Percentiles rank a stretch among this genome's conserved stretches.
Conservation (phyloP, 1,140 invertebrate genomes). For the Hermetia illucens region DNA sequence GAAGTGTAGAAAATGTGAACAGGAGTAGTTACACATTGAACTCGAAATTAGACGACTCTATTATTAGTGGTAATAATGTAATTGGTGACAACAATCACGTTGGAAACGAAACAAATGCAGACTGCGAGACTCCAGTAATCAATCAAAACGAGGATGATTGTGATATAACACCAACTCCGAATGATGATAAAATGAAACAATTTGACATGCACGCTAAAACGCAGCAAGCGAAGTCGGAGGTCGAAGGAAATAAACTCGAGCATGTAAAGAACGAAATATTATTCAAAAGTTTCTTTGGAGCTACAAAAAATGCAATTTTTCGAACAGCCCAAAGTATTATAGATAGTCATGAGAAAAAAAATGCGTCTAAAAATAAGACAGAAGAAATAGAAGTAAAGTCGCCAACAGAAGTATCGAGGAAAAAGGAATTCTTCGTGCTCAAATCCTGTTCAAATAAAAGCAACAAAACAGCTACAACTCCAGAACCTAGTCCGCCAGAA, state of each 20-base stretch:
- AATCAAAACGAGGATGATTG: slow-evolving; percentile 1
- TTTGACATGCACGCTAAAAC: background rate
- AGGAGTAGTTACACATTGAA: too few relatives aligned
- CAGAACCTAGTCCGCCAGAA: slow-evolving; percentile 12
- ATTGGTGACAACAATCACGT: slow-evolving; percentile 1
- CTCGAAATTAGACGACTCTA: too few relatives aligned
- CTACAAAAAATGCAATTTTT: slow-evolving; percentile 30
- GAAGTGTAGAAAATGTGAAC: slow-evolving; percentile 16
- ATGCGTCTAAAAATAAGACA: slow-evolving; percentile 24
- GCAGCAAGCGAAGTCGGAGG: background rate
- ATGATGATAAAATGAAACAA: background rate
- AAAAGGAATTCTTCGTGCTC: slow-evolving; percentile 27
- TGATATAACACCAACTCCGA: background rate
- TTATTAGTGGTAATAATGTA: too few relatives aligned
- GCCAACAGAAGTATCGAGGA: slow-evolving; percentile 26
- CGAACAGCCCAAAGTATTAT: slow-evolving; percentile 30
- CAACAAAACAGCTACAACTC: slow-evolving; percentile 18
- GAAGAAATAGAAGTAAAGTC: slow-evolving; percentile 22
- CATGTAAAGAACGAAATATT: slow-evolving; percentile 13
- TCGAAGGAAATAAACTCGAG: slow-evolving; percentile 24
- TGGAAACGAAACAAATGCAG: background rate
- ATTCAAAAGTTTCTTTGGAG: slow-evolving; percentile 29
- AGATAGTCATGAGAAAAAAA: slow-evolving; percentile 30
- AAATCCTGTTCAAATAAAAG: slow-evolving; percentile 24
- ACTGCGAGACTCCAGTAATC: background rate